Evolutionary conservation across 2,113 vertebrate genomes (phyloP).

Genomic region (Channa argus): DNA sequence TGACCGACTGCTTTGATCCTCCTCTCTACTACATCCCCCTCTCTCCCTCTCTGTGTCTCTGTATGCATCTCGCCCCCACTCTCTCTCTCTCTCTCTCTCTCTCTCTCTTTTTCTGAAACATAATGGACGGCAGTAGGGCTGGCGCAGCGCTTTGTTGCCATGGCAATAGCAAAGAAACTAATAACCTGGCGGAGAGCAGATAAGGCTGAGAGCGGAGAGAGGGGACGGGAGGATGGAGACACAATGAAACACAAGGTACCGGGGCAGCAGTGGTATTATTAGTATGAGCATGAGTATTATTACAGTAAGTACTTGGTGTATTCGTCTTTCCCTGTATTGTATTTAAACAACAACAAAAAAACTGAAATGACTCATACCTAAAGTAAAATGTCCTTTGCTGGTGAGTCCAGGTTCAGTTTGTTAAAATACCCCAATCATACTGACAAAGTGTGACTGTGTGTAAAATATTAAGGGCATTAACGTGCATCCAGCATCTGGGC

Average conservation of each 20-base stretch:
- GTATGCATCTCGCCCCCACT: not conserved
- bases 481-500: too few species aligned
- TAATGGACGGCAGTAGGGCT: constrained; percentile 75
- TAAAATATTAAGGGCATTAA: too few species aligned
- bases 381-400: not conserved
- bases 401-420: too few species aligned
- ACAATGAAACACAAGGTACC: constrained; percentile 55
- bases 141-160: constrained; percentile 82
- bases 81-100: constrained; percentile 13
- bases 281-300: constrained; percentile 21
- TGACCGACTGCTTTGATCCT: constrained; percentile 62
- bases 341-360: not conserved
- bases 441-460: too few species aligned
- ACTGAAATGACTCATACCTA: not conserved
- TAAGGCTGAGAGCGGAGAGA: constrained; percentile 74
- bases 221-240: constrained; percentile 57
- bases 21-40: constrained; percentile 35
- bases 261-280: constrained; percentile 16
- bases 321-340: constrained; percentile 10
- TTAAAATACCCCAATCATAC: not conserved
- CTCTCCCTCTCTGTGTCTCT: constrained; percentile 3
- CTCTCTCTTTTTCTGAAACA: constrained; percentile 60
- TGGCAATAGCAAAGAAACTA: constrained; percentile 82
- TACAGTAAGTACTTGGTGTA: constrained; percentile 7
- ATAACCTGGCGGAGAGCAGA: constrained; percentile 82